Evolutionary conservation across 2,888 invertebrate genomes (phyloP).

Genomic region (Camptogramma bilineatum): DNA sequence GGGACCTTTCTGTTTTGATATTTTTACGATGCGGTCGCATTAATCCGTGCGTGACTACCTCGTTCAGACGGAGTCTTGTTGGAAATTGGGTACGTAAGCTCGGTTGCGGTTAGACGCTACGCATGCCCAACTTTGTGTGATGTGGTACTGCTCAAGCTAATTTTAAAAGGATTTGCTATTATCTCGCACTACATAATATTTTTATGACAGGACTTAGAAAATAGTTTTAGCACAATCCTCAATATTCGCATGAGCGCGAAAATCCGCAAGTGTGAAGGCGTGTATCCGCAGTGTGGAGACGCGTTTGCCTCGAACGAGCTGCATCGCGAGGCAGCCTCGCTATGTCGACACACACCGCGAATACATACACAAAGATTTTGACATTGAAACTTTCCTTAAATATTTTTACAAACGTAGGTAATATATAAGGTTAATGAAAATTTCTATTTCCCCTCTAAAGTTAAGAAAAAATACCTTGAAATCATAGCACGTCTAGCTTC

Average conservation of each 20-base stretch:
- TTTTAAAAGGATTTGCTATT: conserved; percentile 4
- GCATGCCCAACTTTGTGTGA: conserved; percentile 19
- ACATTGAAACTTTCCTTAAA: too few species aligned
- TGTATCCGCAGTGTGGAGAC: too few species aligned
- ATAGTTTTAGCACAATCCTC: too few species aligned
- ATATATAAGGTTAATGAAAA: too few species aligned
- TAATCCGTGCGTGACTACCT: conserved; percentile 34
- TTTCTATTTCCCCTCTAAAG: neutral
- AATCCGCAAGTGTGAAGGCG: too few species aligned
- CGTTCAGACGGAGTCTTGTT: conserved; percentile 39
- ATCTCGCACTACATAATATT: neutral
- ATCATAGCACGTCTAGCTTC: neutral
- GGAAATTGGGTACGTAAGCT: conserved; percentile 43
- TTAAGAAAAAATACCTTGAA: neutral
- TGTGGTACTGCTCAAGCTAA: conserved; percentile 6
- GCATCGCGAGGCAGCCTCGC: too few species aligned
- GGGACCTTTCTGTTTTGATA: conserved; percentile 36
- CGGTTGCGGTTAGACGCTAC: conserved; percentile 24
- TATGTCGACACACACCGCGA: too few species aligned
- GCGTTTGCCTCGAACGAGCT: too few species aligned
- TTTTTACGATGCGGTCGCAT: conserved; percentile 36
- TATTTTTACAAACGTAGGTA: too few species aligned
- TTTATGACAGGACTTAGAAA: neutral
- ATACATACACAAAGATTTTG: too few species aligned
- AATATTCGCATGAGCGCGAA: too few species aligned